Conservation (phyloP, 2,113 vertebrate species). For the Ptilonorhynchus violaceus region DNA sequence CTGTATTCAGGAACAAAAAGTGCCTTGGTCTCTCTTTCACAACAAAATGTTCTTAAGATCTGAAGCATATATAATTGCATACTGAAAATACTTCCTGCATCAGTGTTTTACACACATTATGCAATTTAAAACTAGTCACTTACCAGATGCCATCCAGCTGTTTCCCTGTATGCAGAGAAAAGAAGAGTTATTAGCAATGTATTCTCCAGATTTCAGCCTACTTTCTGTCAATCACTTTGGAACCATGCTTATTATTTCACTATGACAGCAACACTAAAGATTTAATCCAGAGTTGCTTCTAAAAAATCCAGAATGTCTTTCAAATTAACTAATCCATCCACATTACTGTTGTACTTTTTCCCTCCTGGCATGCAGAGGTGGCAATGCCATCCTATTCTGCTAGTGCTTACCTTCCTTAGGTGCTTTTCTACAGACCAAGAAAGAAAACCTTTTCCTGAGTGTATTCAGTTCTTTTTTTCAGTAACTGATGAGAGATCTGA, state of each 20-base stretch:
- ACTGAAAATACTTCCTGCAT: neutral
- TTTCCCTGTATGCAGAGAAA: constrained; percentile 81
- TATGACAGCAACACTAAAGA: neutral
- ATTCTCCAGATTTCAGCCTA: neutral
- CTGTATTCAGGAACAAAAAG: neutral
- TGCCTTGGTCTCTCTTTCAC: neutral
- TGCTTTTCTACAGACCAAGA: neutral
- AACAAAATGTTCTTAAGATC: neutral
- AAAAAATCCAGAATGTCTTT: neutral
- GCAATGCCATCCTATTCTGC: neutral
- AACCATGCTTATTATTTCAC: neutral
- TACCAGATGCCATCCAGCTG: constrained; percentile 97
- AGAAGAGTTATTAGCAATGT: constrained; percentile 22
- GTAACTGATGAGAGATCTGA: neutral
- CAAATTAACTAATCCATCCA: neutral
- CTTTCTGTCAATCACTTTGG: neutral
- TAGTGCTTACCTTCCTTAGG: neutral
- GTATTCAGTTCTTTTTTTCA: neutral
- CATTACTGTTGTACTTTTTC: neutral
- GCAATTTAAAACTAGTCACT: constrained; percentile 66
- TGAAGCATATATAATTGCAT: neutral
- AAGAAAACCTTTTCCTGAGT: neutral
- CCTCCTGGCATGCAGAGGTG: neutral
- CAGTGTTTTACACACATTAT: neutral
- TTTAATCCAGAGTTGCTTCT: neutral